A percentile compares a stretch with the other conserved stretches of the same genome.
Conservation (phyloP, 2,888 invertebrate genomes). For the Cerceris rybyensis region DNA sequence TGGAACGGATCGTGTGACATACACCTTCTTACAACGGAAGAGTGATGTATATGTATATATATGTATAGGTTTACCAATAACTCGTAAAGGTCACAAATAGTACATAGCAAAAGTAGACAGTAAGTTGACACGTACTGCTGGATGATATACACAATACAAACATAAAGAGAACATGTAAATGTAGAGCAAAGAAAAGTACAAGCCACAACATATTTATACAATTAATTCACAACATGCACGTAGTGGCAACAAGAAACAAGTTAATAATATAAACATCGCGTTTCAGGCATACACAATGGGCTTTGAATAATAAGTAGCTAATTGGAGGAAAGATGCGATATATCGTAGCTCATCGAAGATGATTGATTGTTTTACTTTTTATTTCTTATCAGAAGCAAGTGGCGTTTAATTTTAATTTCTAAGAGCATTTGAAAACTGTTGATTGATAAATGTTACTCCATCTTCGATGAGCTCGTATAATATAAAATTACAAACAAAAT, state of each 20-base stretch:
- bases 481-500: constrained; percentile 77
- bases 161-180: constrained; percentile 51
- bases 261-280: constrained; percentile 41
- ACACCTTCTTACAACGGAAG: constrained; percentile 42
- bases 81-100: constrained; percentile 52
- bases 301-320: constrained; percentile 48
- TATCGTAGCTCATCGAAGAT: constrained; percentile 71
- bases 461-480: constrained; percentile 67
- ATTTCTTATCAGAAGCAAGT: background rate
- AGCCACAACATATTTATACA: constrained; percentile 61
- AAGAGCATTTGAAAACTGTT: no score
- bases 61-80: constrained; percentile 1
- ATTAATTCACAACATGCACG: constrained; percentile 64
- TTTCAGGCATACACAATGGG: constrained; percentile 55
- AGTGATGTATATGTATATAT: constrained; percentile 32
- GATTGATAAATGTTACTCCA: constrained; percentile 22
- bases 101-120: constrained; percentile 79
- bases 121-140: constrained; percentile 69
- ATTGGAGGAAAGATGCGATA: constrained; percentile 66
- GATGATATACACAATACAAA: constrained; percentile 58
- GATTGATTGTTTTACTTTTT: constrained; percentile 16
- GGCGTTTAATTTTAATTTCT: no score
- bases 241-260: constrained; percentile 46
- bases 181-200: constrained; percentile 63
- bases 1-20: constrained; percentile 41